Evolutionary conservation across 2,888 invertebrate species (phyloP).

Genomic region (Drosophila rubida): DNA sequence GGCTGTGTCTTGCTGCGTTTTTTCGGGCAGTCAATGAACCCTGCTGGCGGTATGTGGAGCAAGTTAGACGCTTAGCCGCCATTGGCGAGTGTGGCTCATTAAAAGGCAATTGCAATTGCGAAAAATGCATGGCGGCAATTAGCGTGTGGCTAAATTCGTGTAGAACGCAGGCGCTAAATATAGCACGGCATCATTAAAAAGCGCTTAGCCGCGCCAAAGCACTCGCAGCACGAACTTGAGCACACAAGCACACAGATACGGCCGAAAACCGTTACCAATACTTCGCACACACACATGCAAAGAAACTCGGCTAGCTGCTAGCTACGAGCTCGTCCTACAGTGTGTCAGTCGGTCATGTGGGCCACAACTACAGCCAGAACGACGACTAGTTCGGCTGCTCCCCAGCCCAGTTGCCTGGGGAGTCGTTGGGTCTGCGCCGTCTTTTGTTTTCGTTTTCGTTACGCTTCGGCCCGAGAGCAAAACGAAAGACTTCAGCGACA

Average conservation of each 20-base stretch:
- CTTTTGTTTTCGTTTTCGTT: slow-evolving; percentile 78
- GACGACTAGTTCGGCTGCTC: slow-evolving; percentile 8
- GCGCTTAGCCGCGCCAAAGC: slow-evolving; percentile 61
- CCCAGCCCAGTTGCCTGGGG: slow-evolving; percentile 16
- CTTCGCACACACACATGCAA: slow-evolving; percentile 8
- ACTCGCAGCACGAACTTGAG: slow-evolving; percentile 56
- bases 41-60: slow-evolving; percentile 52
- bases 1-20: not conserved
- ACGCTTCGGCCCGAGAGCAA: slow-evolving; percentile 49
- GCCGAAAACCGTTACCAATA: slow-evolving; percentile 61
- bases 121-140: slow-evolving; percentile 65
- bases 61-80: slow-evolving; percentile 29
- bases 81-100: slow-evolving; percentile 38
- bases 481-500: slow-evolving; percentile 73
- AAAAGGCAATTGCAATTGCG: slow-evolving; percentile 68
- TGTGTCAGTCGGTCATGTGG: slow-evolving; percentile 78
- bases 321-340: slow-evolving; percentile 34
- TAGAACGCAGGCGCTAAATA: slow-evolving; percentile 69
- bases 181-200: slow-evolving; percentile 77
- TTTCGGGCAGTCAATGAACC: slow-evolving; percentile 68
- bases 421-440: slow-evolving; percentile 10
- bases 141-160: slow-evolving; percentile 62
- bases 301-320: slow-evolving; percentile 33
- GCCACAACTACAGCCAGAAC: not conserved
- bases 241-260: slow-evolving; percentile 20